Evolutionary conservation across 2,888 invertebrate species (phyloP).

Genomic region (Orthonychiurus folsomi): DNA sequence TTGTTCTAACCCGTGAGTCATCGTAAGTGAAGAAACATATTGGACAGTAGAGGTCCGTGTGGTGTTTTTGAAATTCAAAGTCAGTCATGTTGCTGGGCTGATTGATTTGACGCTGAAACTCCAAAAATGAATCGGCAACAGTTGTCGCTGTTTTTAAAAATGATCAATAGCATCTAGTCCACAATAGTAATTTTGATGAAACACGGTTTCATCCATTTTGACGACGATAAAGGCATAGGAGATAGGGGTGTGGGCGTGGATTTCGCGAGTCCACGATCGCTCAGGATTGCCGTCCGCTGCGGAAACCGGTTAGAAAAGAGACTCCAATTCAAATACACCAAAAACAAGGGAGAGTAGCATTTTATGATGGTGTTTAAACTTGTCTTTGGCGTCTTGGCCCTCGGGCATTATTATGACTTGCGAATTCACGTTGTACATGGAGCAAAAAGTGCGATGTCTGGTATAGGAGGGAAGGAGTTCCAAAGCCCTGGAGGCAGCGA

Average conservation of each 20-base stretch:
- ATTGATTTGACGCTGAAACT: not conserved
- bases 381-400: not conserved
- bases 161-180: not conserved
- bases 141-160: not conserved
- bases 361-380: not conserved
- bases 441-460: too few species aligned
- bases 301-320: not conserved
- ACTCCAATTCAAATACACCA: not conserved
- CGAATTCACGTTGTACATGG: not conserved
- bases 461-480: too few species aligned
- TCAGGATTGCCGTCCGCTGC: not conserved
- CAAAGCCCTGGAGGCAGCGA: too few species aligned
- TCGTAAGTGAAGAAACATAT: not conserved
- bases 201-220: not conserved
- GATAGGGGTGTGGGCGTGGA: not conserved
- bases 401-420: not conserved
- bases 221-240: not conserved
- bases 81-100: not conserved
- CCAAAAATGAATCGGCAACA: not conserved
- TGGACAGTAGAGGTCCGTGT: not conserved
- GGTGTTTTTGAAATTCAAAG: not conserved
- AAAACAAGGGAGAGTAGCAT: not conserved
- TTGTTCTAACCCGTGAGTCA: not conserved
- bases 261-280: not conserved
- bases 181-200: not conserved